Evolutionary conservation across 2,113 vertebrate species (phyloP).

Genomic region (Tenebrosternarchus preto): DNA sequence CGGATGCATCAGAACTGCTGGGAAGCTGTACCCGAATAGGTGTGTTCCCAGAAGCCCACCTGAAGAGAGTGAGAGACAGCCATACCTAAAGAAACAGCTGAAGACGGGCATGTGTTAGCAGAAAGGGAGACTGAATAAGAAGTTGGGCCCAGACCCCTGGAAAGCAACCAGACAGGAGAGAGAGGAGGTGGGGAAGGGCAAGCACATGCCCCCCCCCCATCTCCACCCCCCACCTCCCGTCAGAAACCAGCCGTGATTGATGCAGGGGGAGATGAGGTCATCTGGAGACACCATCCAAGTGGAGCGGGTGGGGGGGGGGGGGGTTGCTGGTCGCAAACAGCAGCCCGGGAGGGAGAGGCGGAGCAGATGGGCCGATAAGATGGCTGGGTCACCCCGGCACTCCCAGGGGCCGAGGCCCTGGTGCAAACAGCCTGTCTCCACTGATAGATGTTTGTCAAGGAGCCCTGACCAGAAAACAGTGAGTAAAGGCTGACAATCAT

Average conservation of each 20-base stretch:
- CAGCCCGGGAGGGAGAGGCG: slow-evolving; percentile 49
- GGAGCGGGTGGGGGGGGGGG: slow-evolving; percentile 25
- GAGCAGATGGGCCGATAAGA: slow-evolving; percentile 57
- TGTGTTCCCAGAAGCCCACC: neutral
- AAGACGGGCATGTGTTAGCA: neutral
- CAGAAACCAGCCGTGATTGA: slow-evolving; percentile 54
- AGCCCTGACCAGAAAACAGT: slow-evolving; percentile 46
- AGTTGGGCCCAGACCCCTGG: neutral
- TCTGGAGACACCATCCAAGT: slow-evolving; percentile 39
- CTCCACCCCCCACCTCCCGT: neutral
- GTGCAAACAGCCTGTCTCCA: slow-evolving; percentile 56
- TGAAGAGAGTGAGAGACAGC: neutral
- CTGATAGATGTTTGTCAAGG: slow-evolving; percentile 63
- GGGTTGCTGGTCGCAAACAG: neutral
- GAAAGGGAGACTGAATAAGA: slow-evolving; percentile 7
- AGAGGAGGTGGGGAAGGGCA: slow-evolving; percentile 21
- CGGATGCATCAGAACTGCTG: slow-evolving; percentile 2
- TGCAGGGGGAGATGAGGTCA: slow-evolving; percentile 58
- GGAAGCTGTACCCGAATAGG: neutral
- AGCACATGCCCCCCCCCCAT: too few species aligned
- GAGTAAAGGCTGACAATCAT: slow-evolving; percentile 57
- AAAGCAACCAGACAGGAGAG: slow-evolving; percentile 8
- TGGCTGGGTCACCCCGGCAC: slow-evolving; percentile 54
- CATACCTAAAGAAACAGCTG: neutral
- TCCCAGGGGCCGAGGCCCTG: slow-evolving; percentile 49